These are phyloP conservation scores for Sapajus apella DNA, from an alignment of 2,113 vertebrate genomes.

Conservation along the genomic window DNA sequence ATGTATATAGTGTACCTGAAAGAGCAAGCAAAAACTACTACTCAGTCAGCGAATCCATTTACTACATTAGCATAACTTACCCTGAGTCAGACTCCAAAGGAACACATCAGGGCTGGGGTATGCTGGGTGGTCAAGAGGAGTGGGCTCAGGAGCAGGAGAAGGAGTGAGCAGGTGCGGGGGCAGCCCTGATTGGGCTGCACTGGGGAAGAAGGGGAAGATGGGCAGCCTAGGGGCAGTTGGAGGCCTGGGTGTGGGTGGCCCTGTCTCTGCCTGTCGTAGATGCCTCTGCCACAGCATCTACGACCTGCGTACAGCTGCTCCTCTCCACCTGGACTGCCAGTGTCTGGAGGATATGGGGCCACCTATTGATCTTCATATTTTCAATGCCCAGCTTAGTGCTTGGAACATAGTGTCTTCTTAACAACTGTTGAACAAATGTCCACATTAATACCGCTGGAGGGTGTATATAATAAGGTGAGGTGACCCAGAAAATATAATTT, in stretches of 20 bases:
- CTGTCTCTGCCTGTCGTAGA: not conserved
- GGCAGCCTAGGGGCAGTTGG: not conserved
- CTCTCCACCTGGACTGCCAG: not conserved
- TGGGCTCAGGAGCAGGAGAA: not conserved
- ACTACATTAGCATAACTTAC: not conserved
- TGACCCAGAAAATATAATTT: not conserved
- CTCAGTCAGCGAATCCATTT: not conserved
- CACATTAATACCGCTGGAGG: not conserved
- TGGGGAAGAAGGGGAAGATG: too few relatives aligned
- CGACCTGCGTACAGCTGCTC: accelerated
- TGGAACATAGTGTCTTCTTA: not conserved
- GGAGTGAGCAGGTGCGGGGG: not conserved
- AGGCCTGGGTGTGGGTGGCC: not conserved
- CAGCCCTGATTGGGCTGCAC: accelerated
- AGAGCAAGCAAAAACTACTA: not conserved
- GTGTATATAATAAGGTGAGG: not conserved
- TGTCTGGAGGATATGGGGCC: too few relatives aligned
- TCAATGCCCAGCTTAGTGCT: not conserved
- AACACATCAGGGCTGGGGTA: too few relatives aligned
- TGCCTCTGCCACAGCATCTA: not conserved
- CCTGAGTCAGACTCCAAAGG: not conserved
- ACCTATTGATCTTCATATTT: not conserved
- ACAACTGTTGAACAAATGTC: not conserved
- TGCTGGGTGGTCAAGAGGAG: accelerated
- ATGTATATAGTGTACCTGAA: not conserved